phyloP scores from a whole-genome alignment of 2,113 vertebrate species.

The Gasterosteus nipponicus region DNA sequence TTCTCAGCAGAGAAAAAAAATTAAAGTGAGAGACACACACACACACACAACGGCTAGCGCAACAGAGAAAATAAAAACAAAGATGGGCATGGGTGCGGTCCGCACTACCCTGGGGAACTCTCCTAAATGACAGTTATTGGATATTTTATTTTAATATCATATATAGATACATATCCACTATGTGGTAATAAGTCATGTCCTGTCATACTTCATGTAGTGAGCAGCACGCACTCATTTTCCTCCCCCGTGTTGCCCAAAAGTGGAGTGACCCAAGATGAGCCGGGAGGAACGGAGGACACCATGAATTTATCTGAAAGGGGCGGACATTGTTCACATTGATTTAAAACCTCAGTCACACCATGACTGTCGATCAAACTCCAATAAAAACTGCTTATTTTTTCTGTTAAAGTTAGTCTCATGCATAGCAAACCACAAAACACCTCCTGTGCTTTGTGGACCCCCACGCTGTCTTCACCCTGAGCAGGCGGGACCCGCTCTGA shows the following conservation, averaged over 20 bases:
- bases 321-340: constrained; percentile 61
- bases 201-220: constrained; percentile 64
- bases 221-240: constrained; percentile 35
- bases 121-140: constrained; percentile 62
- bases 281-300: constrained; percentile 44
- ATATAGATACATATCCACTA: constrained; percentile 75
- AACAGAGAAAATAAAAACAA: constrained; percentile 71
- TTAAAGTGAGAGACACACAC: constrained; percentile 47
- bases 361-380: constrained; percentile 26
- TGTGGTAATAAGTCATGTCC: constrained; percentile 68
- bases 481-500: constrained; percentile 44
- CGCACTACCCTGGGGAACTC: constrained; percentile 47
- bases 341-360: constrained; percentile 56
- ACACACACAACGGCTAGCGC: constrained; percentile 79
- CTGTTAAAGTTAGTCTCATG: constrained; percentile 73
- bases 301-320: constrained; percentile 51
- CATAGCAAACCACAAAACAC: constrained; percentile 78
- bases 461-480: constrained; percentile 55
- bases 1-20: constrained; percentile 71
- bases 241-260: constrained; percentile 5
- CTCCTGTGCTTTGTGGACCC: constrained; percentile 49
- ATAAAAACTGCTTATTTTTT: constrained; percentile 63
- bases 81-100: constrained; percentile 62
- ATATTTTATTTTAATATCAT: constrained; percentile 72
- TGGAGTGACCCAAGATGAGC: constrained; percentile 41